Evolutionary conservation across 2,888 invertebrate species (phyloP).

Genomic region (Dynastes tityus): DNA sequence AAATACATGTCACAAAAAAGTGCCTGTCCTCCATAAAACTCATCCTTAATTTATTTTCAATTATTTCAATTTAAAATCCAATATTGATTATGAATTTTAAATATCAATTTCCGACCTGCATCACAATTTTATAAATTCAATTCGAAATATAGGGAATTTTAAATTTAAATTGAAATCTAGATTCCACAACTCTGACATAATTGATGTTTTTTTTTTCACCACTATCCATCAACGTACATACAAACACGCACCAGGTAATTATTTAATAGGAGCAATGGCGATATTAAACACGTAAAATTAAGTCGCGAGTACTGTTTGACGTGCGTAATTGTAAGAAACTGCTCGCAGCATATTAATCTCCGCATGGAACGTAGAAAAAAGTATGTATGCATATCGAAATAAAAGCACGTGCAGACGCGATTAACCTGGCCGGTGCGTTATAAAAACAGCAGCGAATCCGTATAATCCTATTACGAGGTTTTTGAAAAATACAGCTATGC

Average conservation of each 20-base stretch:
- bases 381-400: neutral
- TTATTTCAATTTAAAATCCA: too few species aligned
- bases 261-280: constrained; percentile 22
- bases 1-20: too few species aligned
- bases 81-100: too few species aligned
- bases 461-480: constrained; percentile 26
- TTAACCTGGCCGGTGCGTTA: neutral
- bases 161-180: too few species aligned
- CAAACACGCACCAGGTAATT: too few species aligned
- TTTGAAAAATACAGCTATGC: constrained; percentile 16
- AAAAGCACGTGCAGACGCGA: neutral
- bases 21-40: too few species aligned
- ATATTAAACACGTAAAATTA: constrained; percentile 11
- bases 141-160: too few species aligned
- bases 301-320: neutral
- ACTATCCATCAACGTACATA: neutral
- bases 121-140: too few species aligned
- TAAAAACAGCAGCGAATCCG: neutral
- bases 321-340: constrained; percentile 5
- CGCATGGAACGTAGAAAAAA: neutral
- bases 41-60: too few species aligned
- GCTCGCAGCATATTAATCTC: neutral
- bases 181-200: too few species aligned
- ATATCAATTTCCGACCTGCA: too few species aligned
- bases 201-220: neutral